phyloP scores from a whole-genome alignment of 2,888 invertebrate species.

The Tanypteryx hageni region DNA sequence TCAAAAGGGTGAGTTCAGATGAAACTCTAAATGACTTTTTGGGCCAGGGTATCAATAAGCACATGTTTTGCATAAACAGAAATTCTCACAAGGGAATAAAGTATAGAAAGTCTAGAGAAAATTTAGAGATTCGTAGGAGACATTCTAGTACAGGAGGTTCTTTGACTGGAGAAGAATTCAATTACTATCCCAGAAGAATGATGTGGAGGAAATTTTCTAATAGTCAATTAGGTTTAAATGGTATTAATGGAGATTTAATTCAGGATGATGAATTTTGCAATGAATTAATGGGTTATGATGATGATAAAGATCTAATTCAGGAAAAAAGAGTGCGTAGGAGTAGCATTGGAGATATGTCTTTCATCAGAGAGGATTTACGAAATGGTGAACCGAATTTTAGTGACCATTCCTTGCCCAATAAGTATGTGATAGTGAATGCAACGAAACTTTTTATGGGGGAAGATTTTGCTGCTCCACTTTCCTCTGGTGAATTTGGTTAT shows the following conservation, averaged over 20 bases:
- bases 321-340: conserved; percentile 43
- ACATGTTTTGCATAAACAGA: conserved; percentile 23
- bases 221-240: conserved; percentile 14
- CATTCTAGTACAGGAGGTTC: conserved; percentile 23
- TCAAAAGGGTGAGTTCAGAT: conserved; percentile 48
- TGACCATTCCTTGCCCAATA: conserved; percentile 47
- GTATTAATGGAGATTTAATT: not conserved
- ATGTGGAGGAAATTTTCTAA: conserved; percentile 52
- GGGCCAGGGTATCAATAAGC: conserved; percentile 1
- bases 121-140: conserved; percentile 55
- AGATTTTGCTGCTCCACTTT: not conserved
- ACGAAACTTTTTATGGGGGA: conserved; percentile 24
- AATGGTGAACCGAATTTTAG: not conserved
- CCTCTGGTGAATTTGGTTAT: not conserved
- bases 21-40: conserved; percentile 43
- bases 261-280: conserved; percentile 1
- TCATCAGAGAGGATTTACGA: not conserved
- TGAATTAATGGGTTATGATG: conserved; percentile 44
- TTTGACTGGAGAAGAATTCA: conserved; percentile 28
- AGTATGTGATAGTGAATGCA: not conserved
- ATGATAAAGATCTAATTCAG: conserved; percentile 48
- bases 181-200: not conserved
- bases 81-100: conserved; percentile 45
- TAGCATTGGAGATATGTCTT: conserved; percentile 35
- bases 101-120: conserved; percentile 51